Percentiles rank a stretch among this genome's conserved stretches.
phyloP scores from a whole-genome alignment of 2,888 invertebrate species.

The Melinaea marsaeus region DNA sequence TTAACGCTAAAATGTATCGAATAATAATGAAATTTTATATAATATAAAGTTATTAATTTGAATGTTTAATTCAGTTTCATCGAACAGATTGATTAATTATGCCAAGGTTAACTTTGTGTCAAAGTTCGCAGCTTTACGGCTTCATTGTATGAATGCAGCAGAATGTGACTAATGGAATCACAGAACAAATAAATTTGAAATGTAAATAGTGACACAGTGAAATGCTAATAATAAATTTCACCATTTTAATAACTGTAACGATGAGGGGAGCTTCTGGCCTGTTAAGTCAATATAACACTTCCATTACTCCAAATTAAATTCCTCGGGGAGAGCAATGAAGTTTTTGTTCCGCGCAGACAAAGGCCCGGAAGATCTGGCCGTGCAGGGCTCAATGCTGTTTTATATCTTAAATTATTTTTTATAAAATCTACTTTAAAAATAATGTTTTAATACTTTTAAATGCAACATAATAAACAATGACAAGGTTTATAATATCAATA shows the following conservation, averaged over 20 bases:
- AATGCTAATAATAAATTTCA: slow-evolving; percentile 78
- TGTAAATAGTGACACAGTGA: slow-evolving; percentile 73
- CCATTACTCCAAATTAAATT: slow-evolving; percentile 78
- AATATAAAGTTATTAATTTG: not conserved
- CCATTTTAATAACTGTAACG: slow-evolving; percentile 78
- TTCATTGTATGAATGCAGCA: slow-evolving; percentile 67
- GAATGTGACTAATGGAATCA: slow-evolving; percentile 74
- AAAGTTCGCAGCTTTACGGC: slow-evolving; percentile 20
- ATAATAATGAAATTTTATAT: too few species aligned
- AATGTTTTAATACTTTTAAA: not conserved
- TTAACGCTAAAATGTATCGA: too few species aligned
- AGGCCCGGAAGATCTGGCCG: slow-evolving; percentile 57
- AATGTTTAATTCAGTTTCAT: not conserved
- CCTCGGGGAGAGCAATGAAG: slow-evolving; percentile 75
- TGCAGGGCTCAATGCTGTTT: slow-evolving; percentile 27
- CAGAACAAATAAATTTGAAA: slow-evolving; percentile 78
- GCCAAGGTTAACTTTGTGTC: not conserved
- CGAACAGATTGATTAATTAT: slow-evolving; percentile 3
- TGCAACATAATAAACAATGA: slow-evolving; percentile 36
- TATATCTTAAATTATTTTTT: too few species aligned
- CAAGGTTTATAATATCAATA: slow-evolving; percentile 62
- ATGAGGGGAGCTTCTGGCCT: slow-evolving; percentile 74
- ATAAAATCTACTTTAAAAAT: too few species aligned
- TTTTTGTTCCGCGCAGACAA: slow-evolving; percentile 72
- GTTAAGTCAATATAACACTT: slow-evolving; percentile 79